Percentiles rank a stretch among this genome's conserved stretches.
Evolutionary conservation across 1,140 invertebrate genomes (phyloP).

Genomic region (Macrobrachium nipponense): DNA sequence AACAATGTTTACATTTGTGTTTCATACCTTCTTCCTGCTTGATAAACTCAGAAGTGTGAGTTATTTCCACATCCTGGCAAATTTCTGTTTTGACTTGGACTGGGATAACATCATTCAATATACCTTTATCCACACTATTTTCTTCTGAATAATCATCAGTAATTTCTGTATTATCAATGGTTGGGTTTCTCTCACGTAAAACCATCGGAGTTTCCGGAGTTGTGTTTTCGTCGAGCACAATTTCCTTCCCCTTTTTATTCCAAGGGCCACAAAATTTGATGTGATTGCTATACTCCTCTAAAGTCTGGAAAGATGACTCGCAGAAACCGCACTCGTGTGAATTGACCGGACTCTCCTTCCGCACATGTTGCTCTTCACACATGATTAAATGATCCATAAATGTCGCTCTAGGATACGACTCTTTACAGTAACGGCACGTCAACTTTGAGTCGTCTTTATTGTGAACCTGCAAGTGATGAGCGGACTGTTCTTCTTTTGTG

Average conservation of each 20-base stretch:
- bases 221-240: background rate
- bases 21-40: background rate
- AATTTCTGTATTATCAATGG: too few species aligned
- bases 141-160: background rate
- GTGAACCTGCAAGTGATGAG: conserved; percentile 36
- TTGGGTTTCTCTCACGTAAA: too few species aligned
- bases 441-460: conserved; percentile 42
- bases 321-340: conserved; percentile 3
- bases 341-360: background rate
- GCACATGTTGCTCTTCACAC: conserved; percentile 24
- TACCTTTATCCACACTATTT: background rate
- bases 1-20: conserved; percentile 35
- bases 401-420: conserved; percentile 12
- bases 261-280: conserved; percentile 10
- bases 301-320: conserved; percentile 10
- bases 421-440: conserved; percentile 34
- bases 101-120: background rate
- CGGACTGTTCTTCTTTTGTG: conserved; percentile 35
- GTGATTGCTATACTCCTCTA: conserved; percentile 8
- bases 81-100: background rate
- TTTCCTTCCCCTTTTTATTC: background rate
- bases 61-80: background rate
- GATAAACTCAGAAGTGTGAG: background rate
- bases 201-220: background rate
- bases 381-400: conserved; percentile 20